Conservation (phyloP, 2,113 vertebrate species). For the Pelusios castaneus region DNA sequence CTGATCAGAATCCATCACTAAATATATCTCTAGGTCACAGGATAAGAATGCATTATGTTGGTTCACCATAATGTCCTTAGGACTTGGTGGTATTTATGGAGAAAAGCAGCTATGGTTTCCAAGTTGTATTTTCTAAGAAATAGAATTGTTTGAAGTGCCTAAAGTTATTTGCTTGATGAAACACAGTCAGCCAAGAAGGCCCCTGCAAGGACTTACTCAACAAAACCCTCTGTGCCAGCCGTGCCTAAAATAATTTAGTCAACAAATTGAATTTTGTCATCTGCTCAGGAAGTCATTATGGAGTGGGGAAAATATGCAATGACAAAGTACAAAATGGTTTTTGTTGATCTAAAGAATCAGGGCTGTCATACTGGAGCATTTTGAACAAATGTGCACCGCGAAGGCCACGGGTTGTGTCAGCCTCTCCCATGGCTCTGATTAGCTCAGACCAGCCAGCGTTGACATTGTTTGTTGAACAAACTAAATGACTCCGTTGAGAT, state of each 20-base stretch:
- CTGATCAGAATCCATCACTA: neutral
- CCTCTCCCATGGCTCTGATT: neutral
- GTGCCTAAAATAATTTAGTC: conserved; percentile 4
- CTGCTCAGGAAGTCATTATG: conserved; percentile 49
- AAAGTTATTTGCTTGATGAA: conserved; percentile 30
- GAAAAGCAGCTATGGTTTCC: conserved; percentile 40
- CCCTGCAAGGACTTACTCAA: conserved; percentile 52
- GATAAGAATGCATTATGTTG: neutral
- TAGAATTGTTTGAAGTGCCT: conserved; percentile 49
- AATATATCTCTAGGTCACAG: neutral
- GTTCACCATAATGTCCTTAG: neutral
- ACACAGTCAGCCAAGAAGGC: conserved; percentile 58
- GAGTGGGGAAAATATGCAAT: conserved; percentile 25
- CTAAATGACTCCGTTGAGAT: neutral
- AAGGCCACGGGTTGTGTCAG: fast-evolving
- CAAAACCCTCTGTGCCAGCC: neutral
- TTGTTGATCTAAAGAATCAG: conserved; percentile 16
- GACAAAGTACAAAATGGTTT: conserved; percentile 27
- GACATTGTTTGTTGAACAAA: neutral
- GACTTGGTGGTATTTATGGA: conserved; percentile 7
- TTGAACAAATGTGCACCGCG: neutral
- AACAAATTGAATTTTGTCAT: conserved; percentile 50
- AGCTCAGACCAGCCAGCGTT: neutral
- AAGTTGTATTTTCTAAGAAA: conserved; percentile 46
- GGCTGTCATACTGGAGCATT: neutral